Evolutionary conservation across 2,113 vertebrate species (phyloP).

Genomic region (Macaca nemestrina): DNA sequence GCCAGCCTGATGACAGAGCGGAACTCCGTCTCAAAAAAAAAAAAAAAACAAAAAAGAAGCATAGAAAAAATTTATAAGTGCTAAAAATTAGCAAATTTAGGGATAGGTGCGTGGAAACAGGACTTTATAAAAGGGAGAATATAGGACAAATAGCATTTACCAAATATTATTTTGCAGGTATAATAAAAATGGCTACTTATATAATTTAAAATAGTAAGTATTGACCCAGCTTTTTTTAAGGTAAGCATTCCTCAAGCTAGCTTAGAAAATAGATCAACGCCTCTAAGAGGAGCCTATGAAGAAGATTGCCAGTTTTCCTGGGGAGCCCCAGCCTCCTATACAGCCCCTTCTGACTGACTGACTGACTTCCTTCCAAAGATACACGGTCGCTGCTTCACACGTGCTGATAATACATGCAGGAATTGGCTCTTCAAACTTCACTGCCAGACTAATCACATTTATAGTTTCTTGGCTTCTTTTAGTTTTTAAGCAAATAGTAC

Average conservation of each 20-base stretch:
- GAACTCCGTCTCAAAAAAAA: no score
- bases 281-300: background rate
- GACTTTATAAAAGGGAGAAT: background rate
- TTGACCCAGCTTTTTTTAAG: background rate
- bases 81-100: slow-evolving; percentile 20
- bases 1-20: no score
- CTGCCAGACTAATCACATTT: slow-evolving; percentile 51
- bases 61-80: background rate
- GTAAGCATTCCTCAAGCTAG: background rate
- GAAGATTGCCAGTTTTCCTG: background rate
- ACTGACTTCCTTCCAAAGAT: background rate
- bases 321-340: no score
- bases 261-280: background rate
- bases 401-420: background rate
- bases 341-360: background rate
- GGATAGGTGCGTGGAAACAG: background rate
- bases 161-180: slow-evolving; percentile 21
- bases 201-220: slow-evolving; percentile 13
- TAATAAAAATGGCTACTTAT: slow-evolving; percentile 22
- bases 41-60: no score
- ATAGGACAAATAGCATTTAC: background rate
- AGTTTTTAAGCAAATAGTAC: slow-evolving; percentile 52
- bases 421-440: background rate
- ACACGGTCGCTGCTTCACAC: background rate
- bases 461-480: slow-evolving; percentile 56